Conservation (phyloP, 2,797 vertebrate species). For the Premnoplex brunnescens region DNA sequence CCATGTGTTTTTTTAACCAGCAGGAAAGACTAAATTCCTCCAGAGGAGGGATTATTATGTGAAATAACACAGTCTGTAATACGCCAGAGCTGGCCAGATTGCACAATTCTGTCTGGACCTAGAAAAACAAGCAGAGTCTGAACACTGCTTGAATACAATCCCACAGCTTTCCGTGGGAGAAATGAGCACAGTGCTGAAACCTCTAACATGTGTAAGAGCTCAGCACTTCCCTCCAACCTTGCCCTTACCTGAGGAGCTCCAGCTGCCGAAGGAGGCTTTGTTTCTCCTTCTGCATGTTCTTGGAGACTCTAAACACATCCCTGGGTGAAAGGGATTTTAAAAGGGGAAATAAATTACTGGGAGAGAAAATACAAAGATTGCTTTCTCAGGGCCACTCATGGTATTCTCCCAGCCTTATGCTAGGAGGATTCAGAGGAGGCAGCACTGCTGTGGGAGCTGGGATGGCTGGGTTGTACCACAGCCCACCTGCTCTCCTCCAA, state of each 20-base stretch:
- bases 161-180: not conserved
- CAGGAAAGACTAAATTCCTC: not conserved
- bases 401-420: not conserved
- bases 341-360: not conserved
- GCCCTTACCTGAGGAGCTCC: slow-evolving; percentile 88
- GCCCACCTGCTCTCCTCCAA: not conserved
- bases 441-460: not conserved
- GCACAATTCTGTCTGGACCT: not conserved
- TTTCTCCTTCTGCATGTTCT: slow-evolving; percentile 96
- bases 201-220: not conserved
- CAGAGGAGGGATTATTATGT: not conserved
- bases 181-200: not conserved
- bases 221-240: not conserved
- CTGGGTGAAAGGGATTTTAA: slow-evolving; percentile 65
- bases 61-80: not conserved
- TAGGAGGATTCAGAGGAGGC: not conserved
- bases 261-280: slow-evolving; percentile 91
- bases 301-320: slow-evolving; percentile 87
- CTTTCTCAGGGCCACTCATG: not conserved
- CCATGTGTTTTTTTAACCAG: not conserved
- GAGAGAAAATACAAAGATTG: not conserved
- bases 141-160: not conserved
- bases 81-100: not conserved
- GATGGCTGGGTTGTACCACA: not conserved
- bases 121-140: not conserved